phyloP scores from a whole-genome alignment of 1,140 invertebrate genomes.

The Dendrolimus punctatus region DNA sequence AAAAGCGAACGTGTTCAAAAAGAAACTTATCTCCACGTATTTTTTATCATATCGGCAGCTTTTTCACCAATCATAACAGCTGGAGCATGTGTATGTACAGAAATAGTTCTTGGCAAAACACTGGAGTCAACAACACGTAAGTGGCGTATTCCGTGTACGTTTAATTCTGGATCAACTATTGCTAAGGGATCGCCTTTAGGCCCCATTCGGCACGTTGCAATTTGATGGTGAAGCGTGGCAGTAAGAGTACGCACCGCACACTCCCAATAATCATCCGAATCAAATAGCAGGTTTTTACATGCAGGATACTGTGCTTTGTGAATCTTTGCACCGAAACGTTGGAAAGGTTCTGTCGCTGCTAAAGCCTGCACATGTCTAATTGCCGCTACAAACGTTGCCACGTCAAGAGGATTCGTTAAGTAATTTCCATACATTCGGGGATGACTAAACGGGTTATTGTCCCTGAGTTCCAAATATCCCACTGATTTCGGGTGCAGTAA shows the following conservation, averaged over 20 bases:
- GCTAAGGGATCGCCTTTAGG: conserved; percentile 34
- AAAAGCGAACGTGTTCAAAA: not conserved
- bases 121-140: conserved; percentile 51
- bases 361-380: conserved; percentile 71
- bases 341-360: conserved; percentile 30
- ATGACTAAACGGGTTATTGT: conserved; percentile 79
- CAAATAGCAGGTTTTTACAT: conserved; percentile 22
- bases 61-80: conserved; percentile 89
- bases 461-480: conserved; percentile 76
- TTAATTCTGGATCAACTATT: conserved; percentile 57
- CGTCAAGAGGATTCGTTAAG: conserved; percentile 74
- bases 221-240: conserved; percentile 48
- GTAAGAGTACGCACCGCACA: conserved; percentile 75
- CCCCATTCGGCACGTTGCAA: conserved; percentile 73
- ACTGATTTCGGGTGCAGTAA: conserved; percentile 64
- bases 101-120: conserved; percentile 82
- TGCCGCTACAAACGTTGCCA: conserved; percentile 73
- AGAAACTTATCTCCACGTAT: conserved; percentile 11
- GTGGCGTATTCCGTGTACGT: conserved; percentile 37
- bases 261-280: conserved; percentile 85
- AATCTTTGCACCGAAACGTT: conserved; percentile 20
- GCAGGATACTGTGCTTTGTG: conserved; percentile 13
- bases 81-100: conserved; percentile 86
- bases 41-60: conserved; percentile 83
- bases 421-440: conserved; percentile 88